These are phyloP conservation scores for Drosophila prolongata DNA, from an alignment of 2,888 invertebrate species.

Conservation along the genomic window DNA sequence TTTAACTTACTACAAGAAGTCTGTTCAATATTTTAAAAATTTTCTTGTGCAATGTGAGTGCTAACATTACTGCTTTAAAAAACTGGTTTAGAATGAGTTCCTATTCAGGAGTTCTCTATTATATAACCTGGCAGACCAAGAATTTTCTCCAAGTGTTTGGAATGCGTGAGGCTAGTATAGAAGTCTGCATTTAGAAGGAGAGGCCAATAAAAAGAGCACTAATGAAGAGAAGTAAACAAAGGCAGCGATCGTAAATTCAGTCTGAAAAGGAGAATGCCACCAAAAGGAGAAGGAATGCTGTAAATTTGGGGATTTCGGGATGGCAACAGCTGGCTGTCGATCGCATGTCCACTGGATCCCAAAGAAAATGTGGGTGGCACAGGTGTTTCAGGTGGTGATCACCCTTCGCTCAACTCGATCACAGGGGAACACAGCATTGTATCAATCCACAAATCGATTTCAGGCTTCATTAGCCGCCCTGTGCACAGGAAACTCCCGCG, in stretches of 20 bases:
- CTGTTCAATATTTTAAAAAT: too few species aligned
- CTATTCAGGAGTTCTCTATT: too few species aligned
- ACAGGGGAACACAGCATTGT: conserved; percentile 25
- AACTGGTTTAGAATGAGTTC: too few species aligned
- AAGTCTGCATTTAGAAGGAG: not conserved
- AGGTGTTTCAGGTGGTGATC: conserved; percentile 21
- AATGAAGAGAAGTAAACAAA: conserved; percentile 55
- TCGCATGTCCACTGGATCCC: conserved; percentile 1
- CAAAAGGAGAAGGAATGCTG: conserved; percentile 52
- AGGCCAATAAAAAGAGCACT: conserved; percentile 45
- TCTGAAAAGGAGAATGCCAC: conserved; percentile 43
- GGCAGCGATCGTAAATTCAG: conserved; percentile 70
- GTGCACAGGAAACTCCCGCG: conserved; percentile 77
- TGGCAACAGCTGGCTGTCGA: conserved; percentile 66
- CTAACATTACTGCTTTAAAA: too few species aligned
- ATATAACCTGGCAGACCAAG: too few species aligned
- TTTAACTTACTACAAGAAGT: too few species aligned
- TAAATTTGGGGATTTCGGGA: conserved; percentile 75
- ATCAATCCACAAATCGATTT: conserved; percentile 73
- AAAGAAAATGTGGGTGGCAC: conserved; percentile 10
- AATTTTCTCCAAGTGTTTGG: conserved; percentile 2
- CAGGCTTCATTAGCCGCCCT: conserved; percentile 78
- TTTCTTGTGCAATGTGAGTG: too few species aligned
- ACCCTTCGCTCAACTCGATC: conserved; percentile 55
- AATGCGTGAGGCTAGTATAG: conserved; percentile 36